These are phyloP conservation scores for Syngnathus scovelli DNA, from an alignment of 2,113 vertebrate species.

Conservation along the genomic window DNA sequence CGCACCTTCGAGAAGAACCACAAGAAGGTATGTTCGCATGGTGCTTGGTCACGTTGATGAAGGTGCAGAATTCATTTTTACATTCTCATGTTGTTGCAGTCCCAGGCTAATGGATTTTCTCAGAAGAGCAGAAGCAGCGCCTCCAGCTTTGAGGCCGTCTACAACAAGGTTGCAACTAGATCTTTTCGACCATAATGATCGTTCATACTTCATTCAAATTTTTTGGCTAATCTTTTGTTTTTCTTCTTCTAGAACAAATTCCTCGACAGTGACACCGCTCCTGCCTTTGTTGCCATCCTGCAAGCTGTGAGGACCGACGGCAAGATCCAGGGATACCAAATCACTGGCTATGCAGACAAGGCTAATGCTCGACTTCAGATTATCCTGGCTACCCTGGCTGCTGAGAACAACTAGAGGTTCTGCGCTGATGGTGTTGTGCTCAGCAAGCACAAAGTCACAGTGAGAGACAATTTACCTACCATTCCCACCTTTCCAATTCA, in stretches of 20 bases:
- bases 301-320: constrained; percentile 55
- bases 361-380: constrained; percentile 64
- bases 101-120: constrained; percentile 12
- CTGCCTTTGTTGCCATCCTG: constrained; percentile 55
- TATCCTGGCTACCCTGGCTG: constrained; percentile 65
- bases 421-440: constrained; percentile 70
- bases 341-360: constrained; percentile 63
- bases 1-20: constrained; percentile 39
- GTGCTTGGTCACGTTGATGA: neutral
- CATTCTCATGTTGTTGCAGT: constrained; percentile 18
- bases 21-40: constrained; percentile 21
- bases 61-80: neutral
- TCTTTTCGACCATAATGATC: neutral
- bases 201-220: neutral
- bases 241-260: constrained; percentile 51
- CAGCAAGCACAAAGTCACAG: constrained; percentile 70
- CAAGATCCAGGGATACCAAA: constrained; percentile 65
- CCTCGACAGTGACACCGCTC: constrained; percentile 49
- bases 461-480: constrained; percentile 55
- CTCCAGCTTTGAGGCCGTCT: constrained; percentile 55
- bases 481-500: neutral
- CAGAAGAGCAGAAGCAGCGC: constrained; percentile 39
- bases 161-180: constrained; percentile 41
- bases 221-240: neutral
- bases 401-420: constrained; percentile 70